A percentile compares a stretch with the other conserved stretches of the same genome.
These are phyloP conservation scores for Perognathus longimembris DNA, from an alignment of 2,113 vertebrate species.

Conservation along the genomic window DNA sequence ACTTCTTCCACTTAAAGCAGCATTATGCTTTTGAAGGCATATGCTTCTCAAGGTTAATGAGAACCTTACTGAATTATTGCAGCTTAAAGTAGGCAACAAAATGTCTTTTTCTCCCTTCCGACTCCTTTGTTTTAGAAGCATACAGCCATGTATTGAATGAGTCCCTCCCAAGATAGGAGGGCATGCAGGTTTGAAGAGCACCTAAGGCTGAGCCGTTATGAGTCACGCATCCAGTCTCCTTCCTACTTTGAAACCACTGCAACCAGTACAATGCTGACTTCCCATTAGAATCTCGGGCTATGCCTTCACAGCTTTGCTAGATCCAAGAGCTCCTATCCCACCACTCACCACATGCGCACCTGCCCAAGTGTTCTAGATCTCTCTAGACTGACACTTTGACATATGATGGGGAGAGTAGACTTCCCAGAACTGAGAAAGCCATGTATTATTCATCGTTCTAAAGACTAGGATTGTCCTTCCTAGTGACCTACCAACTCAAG, in stretches of 20 bases:
- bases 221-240: neutral
- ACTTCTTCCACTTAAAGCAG: neutral
- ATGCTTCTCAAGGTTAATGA: neutral
- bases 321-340: too few species aligned
- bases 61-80: neutral
- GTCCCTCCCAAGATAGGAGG: neutral
- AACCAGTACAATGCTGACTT: neutral
- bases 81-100: neutral
- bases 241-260: neutral
- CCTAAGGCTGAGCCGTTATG: neutral
- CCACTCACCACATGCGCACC: neutral
- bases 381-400: neutral
- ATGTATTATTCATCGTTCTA: accelerated
- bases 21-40: neutral
- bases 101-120: neutral
- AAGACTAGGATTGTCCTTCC: neutral
- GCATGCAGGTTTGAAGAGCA: neutral
- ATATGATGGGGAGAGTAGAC: neutral
- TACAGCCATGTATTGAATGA: neutral
- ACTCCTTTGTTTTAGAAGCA: neutral
- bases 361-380: neutral
- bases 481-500: neutral
- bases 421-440: neutral
- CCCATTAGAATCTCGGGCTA: accelerated
- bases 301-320: neutral